Evolutionary conservation across 1,140 invertebrate species (phyloP), one percentile per base, ranked within the genome.

Genomic region (Whitmania pigra): DNA sequence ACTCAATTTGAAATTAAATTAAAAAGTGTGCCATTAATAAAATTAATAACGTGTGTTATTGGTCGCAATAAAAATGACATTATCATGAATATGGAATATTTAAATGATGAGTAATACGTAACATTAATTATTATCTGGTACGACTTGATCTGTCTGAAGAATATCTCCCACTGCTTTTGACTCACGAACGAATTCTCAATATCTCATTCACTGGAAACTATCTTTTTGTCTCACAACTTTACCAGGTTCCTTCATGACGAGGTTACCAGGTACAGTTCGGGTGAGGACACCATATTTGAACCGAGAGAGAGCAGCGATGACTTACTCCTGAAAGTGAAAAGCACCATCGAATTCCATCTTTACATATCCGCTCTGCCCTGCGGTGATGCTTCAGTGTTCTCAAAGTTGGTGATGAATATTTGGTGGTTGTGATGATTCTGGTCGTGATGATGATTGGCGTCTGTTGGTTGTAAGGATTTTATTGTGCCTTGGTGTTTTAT

Each of bases 301-400:
- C 57, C 22, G 11, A 2, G 79, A 7, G 57, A 25, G 22, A 25
- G 18, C 22, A 17, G 29, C 11, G 17, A 31, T 1, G 29, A 63
- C 57, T 27, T 13, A 7, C 67, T 29, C 6, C 36, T 63, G 53
- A 6, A 36, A 27, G 53, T 80, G n/a, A 79, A 77, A 71, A 40
- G 73, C 13, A 69, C 75, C 57, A 72, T 80, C 5, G 75, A 73
- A 2, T 63, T 81, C 29, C 79, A 81, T 68, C 74, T 81, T 0
- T 81, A 76, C 73, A 49, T 79, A 2, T 80, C 76, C 55, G 72
- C 76, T 15, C 75, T 77, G 4, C 78, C 77, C 4, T 74, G 70
- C 71, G 79, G 80, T 7, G 80, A 81, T 68, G 79, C 79, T 67
- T 74, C 75, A 20, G 72, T 76, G 5, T 77, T 74, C 69, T 60